Percentiles rank a stretch among this genome's conserved stretches.
These are phyloP conservation scores for Centropus unirufus DNA, from an alignment of 2,113 vertebrate genomes.

Conservation along the genomic window DNA sequence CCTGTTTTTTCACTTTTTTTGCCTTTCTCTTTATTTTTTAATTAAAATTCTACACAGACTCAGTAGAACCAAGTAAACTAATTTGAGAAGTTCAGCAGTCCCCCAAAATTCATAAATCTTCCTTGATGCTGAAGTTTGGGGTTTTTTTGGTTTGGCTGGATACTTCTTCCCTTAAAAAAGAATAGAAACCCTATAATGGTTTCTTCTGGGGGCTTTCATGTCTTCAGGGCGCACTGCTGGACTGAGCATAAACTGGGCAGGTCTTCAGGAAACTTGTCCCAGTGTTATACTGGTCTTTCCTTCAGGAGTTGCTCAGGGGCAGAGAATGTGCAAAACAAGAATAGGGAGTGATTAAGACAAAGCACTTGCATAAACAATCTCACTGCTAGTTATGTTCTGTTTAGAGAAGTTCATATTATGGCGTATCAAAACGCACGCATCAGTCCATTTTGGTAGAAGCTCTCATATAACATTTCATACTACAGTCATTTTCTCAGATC, in stretches of 20 bases:
- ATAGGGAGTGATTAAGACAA: slow-evolving; percentile 36
- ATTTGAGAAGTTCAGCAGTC: background rate
- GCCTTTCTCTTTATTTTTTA: slow-evolving; percentile 56
- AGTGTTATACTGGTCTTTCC: background rate
- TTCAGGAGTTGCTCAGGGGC: slow-evolving; percentile 13
- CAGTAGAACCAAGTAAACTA: slow-evolving; percentile 5
- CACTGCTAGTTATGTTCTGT: slow-evolving; percentile 4
- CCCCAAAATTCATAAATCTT: background rate
- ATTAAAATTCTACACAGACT: background rate
- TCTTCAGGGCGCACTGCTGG: slow-evolving; percentile 3
- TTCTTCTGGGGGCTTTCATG: background rate
- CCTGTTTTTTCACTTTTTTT: slow-evolving; percentile 65
- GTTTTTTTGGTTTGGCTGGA: background rate
- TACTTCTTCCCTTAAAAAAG: background rate
- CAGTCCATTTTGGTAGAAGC: background rate
- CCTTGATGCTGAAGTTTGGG: background rate
- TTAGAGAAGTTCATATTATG: background rate
- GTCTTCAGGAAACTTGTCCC: background rate
- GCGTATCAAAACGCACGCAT: background rate
- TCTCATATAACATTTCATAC: background rate
- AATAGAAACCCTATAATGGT: background rate
- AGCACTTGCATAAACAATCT: background rate
- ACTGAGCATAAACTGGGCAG: background rate
- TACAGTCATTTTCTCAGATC: background rate
- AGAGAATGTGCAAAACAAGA: slow-evolving; percentile 60